Conservation (phyloP, 2,113 vertebrate genomes). For the Perca flavescens region DNA sequence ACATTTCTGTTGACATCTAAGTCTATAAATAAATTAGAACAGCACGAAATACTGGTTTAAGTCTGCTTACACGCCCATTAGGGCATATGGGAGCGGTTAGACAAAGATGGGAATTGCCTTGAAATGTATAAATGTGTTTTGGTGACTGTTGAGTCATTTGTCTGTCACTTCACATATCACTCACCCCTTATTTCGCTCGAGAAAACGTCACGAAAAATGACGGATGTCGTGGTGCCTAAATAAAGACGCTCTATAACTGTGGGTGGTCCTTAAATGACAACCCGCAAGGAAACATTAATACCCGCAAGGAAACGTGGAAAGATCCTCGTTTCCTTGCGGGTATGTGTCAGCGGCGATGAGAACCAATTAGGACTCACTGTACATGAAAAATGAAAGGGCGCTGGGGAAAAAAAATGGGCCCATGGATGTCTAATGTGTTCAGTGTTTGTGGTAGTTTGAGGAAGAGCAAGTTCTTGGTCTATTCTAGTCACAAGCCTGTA, state of each 20-base stretch:
- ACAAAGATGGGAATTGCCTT: slow-evolving; percentile 44
- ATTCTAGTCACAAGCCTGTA: slow-evolving; percentile 60
- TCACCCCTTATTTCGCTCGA: slow-evolving; percentile 51
- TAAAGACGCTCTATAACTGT: slow-evolving; percentile 44
- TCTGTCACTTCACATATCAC: slow-evolving; percentile 73
- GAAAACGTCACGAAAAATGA: slow-evolving; percentile 55
- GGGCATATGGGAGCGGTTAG: slow-evolving; percentile 70
- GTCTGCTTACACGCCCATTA: not conserved
- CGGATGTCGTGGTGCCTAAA: slow-evolving; percentile 43
- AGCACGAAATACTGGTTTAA: not conserved
- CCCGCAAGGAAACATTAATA: slow-evolving; percentile 37
- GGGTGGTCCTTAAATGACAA: slow-evolving; percentile 80
- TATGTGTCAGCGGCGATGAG: slow-evolving; percentile 51
- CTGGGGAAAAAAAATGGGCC: slow-evolving; percentile 30
- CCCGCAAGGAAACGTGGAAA: slow-evolving; percentile 39
- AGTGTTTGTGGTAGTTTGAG: slow-evolving; percentile 50
- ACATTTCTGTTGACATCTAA: not conserved
- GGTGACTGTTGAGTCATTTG: slow-evolving; percentile 68
- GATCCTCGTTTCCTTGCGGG: too few relatives aligned
- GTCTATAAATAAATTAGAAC: slow-evolving; percentile 35
- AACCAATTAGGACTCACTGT: slow-evolving; percentile 25
- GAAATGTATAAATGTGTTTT: slow-evolving; percentile 64
- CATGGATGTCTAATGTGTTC: slow-evolving; percentile 27
- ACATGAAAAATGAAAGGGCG: slow-evolving; percentile 49
- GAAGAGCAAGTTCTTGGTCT: slow-evolving; percentile 34